A percentile compares a stretch with the other conserved stretches of the same genome.
These are phyloP conservation scores for Nemopilema nomurai DNA, from an alignment of 30 jellyfish, hydroid and myxozoan species.

Conservation along the genomic window DNA sequence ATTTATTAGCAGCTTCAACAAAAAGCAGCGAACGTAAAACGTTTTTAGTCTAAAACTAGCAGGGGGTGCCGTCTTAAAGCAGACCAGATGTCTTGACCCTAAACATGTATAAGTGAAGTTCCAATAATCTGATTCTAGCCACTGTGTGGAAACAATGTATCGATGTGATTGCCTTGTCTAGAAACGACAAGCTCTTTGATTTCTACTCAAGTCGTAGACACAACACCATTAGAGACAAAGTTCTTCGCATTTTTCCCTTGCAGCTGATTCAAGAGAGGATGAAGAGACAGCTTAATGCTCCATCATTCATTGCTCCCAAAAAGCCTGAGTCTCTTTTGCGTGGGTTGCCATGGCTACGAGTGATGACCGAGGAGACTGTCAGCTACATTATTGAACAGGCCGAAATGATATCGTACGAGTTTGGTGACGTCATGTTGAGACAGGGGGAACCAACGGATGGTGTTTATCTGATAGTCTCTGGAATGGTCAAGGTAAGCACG, in stretches of 20 bases:
- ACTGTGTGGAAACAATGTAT: too few relatives aligned
- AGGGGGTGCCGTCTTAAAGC: too few relatives aligned
- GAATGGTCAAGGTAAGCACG: slow-evolving; percentile 99
- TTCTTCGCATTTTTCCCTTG: not conserved
- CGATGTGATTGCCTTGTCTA: too few relatives aligned
- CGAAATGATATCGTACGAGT: slow-evolving; percentile 86
- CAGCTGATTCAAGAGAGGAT: slow-evolving; percentile 84
- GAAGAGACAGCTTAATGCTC: slow-evolving; percentile 94
- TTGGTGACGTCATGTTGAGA: slow-evolving; percentile 78
- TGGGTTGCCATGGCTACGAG: slow-evolving; percentile 86
- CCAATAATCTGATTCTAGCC: too few relatives aligned
- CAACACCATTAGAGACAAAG: too few relatives aligned
- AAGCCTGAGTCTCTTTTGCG: slow-evolving; percentile 81
- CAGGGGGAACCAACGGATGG: slow-evolving; percentile 97
- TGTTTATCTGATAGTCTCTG: slow-evolving; percentile 84
- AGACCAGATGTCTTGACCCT: too few relatives aligned
- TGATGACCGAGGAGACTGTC: slow-evolving; percentile 84
- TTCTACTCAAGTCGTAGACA: too few relatives aligned
- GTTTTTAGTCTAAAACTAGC: too few relatives aligned
- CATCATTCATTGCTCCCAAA: slow-evolving; percentile 91
- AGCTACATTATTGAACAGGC: slow-evolving; percentile 72
- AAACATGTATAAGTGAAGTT: too few relatives aligned
- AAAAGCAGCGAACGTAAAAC: not conserved
- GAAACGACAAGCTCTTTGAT: too few relatives aligned
- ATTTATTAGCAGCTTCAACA: not conserved